Evolutionary conservation across 2,797 vertebrate species (phyloP).

Genomic region (Gephyroberyx darwinii): DNA sequence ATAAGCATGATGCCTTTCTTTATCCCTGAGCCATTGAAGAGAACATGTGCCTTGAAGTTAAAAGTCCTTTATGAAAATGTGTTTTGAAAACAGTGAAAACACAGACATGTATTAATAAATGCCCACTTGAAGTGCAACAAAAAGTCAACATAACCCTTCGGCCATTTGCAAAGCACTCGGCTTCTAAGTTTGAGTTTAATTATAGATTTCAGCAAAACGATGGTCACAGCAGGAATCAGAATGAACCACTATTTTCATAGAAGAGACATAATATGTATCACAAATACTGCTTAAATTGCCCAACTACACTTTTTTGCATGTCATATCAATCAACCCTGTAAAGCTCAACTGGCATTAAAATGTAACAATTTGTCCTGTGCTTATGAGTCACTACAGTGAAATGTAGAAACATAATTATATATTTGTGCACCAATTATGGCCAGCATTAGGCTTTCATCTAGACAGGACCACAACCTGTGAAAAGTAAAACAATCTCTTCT

Average conservation of each 20-base stretch:
- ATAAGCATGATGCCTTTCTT: slow-evolving; percentile 56
- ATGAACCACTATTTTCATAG: slow-evolving; percentile 32
- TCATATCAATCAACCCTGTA: background rate
- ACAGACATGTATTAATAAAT: slow-evolving; percentile 69
- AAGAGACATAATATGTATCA: background rate
- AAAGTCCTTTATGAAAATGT: slow-evolving; percentile 64
- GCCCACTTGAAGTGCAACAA: slow-evolving; percentile 65
- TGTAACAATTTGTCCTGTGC: background rate
- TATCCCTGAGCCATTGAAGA: slow-evolving; percentile 56
- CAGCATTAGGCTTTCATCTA: too few relatives aligned
- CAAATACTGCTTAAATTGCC: background rate
- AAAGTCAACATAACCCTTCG: slow-evolving; percentile 66
- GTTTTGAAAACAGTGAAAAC: slow-evolving; percentile 67
- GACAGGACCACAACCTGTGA: too few relatives aligned
- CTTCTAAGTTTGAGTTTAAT: slow-evolving; percentile 75
- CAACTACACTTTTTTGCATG: slow-evolving; percentile 1
- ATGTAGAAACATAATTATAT: too few relatives aligned
- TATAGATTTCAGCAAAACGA: slow-evolving; percentile 66
- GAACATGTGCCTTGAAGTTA: slow-evolving; percentile 58
- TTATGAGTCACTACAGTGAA: too few relatives aligned
- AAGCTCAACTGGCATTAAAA: slow-evolving; percentile 2
- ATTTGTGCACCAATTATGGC: too few relatives aligned
- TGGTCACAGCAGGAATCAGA: slow-evolving; percentile 50
- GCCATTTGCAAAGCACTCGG: slow-evolving; percentile 68
- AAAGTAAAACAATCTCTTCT: too few relatives aligned